phyloP scores from a whole-genome alignment of 2,113 vertebrate species.

The Actinemys pallida region DNA sequence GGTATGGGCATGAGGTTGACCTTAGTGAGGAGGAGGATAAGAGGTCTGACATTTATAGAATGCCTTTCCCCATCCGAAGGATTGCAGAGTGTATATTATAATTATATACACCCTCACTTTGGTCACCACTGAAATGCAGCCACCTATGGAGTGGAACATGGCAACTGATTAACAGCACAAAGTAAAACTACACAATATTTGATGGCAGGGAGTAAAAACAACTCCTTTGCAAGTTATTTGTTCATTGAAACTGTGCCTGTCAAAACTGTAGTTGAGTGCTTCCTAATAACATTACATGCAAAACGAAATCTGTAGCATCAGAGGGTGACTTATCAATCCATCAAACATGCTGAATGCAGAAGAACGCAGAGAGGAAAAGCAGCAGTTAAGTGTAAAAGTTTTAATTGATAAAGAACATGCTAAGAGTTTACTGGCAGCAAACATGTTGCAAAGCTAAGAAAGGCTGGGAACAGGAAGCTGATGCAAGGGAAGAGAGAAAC shows the following conservation, averaged over 20 bases:
- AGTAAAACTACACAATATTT: not conserved
- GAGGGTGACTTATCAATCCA: not conserved
- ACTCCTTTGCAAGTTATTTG: not conserved
- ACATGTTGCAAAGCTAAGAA: not conserved
- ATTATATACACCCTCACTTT: not conserved
- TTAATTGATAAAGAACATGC: not conserved
- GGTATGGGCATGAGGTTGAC: not conserved
- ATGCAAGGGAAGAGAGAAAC: not conserved
- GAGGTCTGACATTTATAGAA: not conserved
- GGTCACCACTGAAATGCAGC: not conserved
- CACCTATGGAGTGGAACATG: not conserved
- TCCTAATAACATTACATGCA: not conserved
- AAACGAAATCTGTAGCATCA: not conserved
- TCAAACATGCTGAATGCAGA: not conserved
- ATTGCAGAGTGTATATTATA: not conserved
- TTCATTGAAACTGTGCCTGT: not conserved
- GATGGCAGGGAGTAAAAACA: not conserved
- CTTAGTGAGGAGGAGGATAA: not conserved
- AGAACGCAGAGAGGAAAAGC: not conserved
- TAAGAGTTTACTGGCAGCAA: not conserved
- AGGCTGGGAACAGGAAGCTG: not conserved
- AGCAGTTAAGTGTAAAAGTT: not conserved
- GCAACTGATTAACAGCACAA: not conserved
- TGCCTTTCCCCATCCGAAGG: not conserved
- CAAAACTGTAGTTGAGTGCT: not conserved